phyloP scores from a whole-genome alignment of 2,888 invertebrate species.

The Meganola albula region DNA sequence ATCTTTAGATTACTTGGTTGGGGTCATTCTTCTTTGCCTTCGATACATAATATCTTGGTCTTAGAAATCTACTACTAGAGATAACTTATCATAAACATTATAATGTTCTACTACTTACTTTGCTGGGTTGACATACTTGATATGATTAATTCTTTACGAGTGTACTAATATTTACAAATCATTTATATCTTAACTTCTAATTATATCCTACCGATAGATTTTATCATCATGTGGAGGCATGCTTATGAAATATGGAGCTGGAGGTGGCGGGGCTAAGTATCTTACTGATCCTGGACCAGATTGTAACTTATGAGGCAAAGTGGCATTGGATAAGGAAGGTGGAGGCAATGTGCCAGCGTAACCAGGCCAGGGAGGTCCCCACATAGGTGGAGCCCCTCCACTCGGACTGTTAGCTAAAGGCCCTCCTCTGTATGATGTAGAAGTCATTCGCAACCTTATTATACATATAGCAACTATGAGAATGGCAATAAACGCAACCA shows the following conservation, averaged over 20 bases:
- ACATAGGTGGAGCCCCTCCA: conserved; percentile 79
- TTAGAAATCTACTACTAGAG: too few species aligned
- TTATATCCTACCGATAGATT: conserved; percentile 75
- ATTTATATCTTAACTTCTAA: conserved; percentile 12
- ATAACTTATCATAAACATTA: too few species aligned
- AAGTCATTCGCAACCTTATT: conserved; percentile 85
- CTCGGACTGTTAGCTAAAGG: conserved; percentile 81
- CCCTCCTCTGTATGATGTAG: conserved; percentile 82
- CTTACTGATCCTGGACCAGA: conserved; percentile 72
- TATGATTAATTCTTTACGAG: conserved; percentile 32
- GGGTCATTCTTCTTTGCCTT: too few species aligned
- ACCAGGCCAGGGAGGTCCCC: conserved; percentile 74
- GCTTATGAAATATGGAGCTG: conserved; percentile 80
- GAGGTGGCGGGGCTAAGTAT: conserved; percentile 77
- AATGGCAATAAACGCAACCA: conserved; percentile 93
- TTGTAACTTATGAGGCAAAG: conserved; percentile 81
- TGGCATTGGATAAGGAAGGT: conserved; percentile 79
- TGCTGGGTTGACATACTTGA: too few species aligned
- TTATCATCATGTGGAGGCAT: conserved; percentile 81
- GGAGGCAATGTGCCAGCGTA: conserved; percentile 80
- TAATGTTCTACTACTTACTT: too few species aligned
- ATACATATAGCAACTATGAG: conserved; percentile 93
- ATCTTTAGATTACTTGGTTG: too few species aligned
- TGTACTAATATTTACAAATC: conserved; percentile 42
- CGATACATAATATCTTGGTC: too few species aligned